Conservation (phyloP, 2,113 vertebrate species). For the Austrofundulus limnaeus region DNA sequence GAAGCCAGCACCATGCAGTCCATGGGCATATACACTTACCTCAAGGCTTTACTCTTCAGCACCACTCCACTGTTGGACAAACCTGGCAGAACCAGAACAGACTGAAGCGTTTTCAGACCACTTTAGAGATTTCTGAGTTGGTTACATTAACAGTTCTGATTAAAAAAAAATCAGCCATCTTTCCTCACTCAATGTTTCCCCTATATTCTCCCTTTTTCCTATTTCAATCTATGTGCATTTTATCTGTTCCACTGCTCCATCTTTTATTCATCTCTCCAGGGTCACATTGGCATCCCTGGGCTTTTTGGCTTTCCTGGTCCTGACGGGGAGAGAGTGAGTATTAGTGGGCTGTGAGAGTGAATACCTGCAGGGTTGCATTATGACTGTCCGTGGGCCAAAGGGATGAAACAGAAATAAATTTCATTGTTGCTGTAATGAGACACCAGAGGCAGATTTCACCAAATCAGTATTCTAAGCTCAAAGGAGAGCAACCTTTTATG, state of each 20-base stretch:
- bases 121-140: constrained; percentile 6
- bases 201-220: constrained; percentile 4
- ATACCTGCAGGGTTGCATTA: constrained; percentile 19
- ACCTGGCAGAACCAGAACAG: constrained; percentile 4
- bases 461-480: constrained; percentile 23
- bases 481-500: constrained; percentile 7
- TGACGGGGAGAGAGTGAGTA: constrained; percentile 96
- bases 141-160: neutral
- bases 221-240: constrained; percentile 6
- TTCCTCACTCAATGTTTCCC: constrained; percentile 48
- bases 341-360: constrained; percentile 24
- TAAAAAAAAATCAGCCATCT: constrained; percentile 20
- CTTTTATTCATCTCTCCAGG: constrained; percentile 77
- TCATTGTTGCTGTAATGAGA: constrained; percentile 27
- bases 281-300: constrained; percentile 92
- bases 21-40: constrained; percentile 99
- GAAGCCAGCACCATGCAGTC: constrained; percentile 99
- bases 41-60: constrained; percentile 95
- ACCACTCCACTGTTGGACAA: constrained; percentile 21
- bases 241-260: constrained; percentile 54
- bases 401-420: constrained; percentile 36
- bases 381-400: constrained; percentile 7
- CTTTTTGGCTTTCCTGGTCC: constrained; percentile 89
- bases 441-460: constrained; percentile 24
- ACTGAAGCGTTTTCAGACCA: constrained; percentile 3